Percentiles rank a stretch among this genome's conserved stretches.
phyloP scores from a whole-genome alignment of 2,888 invertebrate species.

The Xanthorhoe designata region DNA sequence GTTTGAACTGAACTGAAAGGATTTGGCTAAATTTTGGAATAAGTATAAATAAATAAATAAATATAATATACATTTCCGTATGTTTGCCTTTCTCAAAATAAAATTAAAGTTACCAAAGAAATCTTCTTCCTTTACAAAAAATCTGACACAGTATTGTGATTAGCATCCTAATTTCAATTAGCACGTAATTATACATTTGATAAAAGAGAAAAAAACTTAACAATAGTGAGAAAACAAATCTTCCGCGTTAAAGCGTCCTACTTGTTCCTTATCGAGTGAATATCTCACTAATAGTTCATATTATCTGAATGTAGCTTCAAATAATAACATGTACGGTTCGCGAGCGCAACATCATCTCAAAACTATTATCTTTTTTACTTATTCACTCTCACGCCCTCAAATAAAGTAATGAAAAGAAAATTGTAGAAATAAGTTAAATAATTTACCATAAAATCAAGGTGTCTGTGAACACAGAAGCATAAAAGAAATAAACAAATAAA shows the following conservation, averaged over 20 bases:
- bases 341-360: background rate
- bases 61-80: background rate
- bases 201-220: constrained; percentile 18
- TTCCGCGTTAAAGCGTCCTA: constrained; percentile 25
- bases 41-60: no score
- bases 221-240: constrained; percentile 30
- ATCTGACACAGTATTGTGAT: constrained; percentile 27
- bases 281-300: constrained; percentile 15
- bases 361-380: background rate
- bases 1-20: no score
- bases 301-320: background rate
- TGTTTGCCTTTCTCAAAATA: background rate
- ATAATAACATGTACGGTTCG: background rate
- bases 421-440: background rate
- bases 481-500: no score
- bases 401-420: background rate
- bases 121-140: constrained; percentile 38
- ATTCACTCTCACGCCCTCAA: background rate
- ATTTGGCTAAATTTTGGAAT: no score
- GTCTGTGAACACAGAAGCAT: no score
- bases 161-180: constrained; percentile 27
- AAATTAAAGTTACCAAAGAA: constrained; percentile 1
- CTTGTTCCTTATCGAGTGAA: constrained; percentile 22
- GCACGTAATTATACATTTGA: constrained; percentile 22
- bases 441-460: no score